A percentile compares a stretch with the other conserved stretches of the same genome.
Evolutionary conservation across 2,797 vertebrate genomes (phyloP).

Genomic region (Smutsia gigantea): DNA sequence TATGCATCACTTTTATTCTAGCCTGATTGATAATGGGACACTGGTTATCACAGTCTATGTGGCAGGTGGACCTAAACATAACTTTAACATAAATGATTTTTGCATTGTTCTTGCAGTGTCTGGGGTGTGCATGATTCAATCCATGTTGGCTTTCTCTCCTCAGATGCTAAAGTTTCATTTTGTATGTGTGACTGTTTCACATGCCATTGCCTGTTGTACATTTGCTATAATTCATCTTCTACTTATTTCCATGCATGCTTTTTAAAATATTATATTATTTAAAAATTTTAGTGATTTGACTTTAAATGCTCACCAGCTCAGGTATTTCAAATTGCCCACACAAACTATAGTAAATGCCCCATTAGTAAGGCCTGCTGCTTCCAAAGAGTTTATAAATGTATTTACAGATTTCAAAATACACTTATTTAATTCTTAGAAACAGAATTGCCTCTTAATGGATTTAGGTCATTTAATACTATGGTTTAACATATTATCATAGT

Average conservation of each 20-base stretch:
- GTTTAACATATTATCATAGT: background rate
- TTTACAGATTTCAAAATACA: conserved; percentile 23
- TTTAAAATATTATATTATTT: background rate
- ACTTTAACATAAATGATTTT: background rate
- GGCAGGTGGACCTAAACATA: background rate
- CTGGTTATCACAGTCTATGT: background rate
- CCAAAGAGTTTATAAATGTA: background rate
- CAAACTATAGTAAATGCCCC: background rate
- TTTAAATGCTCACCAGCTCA: background rate
- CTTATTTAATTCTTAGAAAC: conserved; percentile 22
- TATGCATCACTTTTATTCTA: background rate
- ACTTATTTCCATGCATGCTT: background rate
- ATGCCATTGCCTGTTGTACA: background rate
- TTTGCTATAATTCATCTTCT: background rate
- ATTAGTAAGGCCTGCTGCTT: conserved; percentile 3
- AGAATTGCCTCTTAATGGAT: background rate
- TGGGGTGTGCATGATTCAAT: background rate
- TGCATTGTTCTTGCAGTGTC: background rate
- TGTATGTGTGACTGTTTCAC: background rate
- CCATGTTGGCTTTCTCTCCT: background rate
- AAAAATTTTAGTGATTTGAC: background rate
- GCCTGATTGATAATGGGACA: background rate
- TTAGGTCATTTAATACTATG: conserved; percentile 18
- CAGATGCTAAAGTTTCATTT: background rate
- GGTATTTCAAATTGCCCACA: background rate